Conservation (phyloP, 1,140 invertebrate genomes). For the Pachyrhynchus sulphureomaculatus region DNA sequence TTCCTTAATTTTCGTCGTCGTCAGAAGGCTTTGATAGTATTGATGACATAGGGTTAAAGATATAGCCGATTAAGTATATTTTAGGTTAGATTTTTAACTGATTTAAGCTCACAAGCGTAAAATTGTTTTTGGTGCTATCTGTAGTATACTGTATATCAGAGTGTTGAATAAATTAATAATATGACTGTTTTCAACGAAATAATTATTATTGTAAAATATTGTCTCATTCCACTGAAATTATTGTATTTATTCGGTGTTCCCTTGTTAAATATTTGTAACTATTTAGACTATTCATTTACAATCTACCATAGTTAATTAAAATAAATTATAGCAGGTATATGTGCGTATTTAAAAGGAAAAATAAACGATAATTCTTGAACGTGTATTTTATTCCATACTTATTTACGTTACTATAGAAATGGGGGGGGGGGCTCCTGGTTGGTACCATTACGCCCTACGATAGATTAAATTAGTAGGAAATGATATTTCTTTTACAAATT, state of each 20-base stretch:
- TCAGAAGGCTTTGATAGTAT: too few species aligned
- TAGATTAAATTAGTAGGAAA: too few species aligned
- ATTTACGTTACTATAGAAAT: too few species aligned
- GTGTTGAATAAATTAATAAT: neutral
- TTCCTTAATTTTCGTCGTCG: too few species aligned
- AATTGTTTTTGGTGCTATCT: slow-evolving; percentile 2
- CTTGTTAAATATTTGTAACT: slow-evolving; percentile 29
- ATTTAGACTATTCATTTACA: slow-evolving; percentile 3
- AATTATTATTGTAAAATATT: slow-evolving; percentile 8
- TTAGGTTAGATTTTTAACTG: too few species aligned
- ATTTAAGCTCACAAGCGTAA: too few species aligned
- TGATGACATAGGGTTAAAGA: too few species aligned
- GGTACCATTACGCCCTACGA: too few species aligned
- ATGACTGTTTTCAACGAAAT: slow-evolving; percentile 25
- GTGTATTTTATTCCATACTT: neutral
- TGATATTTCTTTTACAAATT: too few species aligned
- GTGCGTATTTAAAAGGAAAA: slow-evolving; percentile 22
- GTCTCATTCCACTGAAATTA: slow-evolving; percentile 26
- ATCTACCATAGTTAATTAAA: slow-evolving; percentile 9
- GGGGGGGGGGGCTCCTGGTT: too few species aligned
- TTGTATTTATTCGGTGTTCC: slow-evolving; percentile 22
- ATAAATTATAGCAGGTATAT: slow-evolving; percentile 9
- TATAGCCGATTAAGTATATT: too few species aligned
- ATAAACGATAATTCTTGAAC: slow-evolving; percentile 10
- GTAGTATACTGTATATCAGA: neutral